phyloP scores from a whole-genome alignment of 2,888 invertebrate species.

The Macrosoma leucophasiata region DNA sequence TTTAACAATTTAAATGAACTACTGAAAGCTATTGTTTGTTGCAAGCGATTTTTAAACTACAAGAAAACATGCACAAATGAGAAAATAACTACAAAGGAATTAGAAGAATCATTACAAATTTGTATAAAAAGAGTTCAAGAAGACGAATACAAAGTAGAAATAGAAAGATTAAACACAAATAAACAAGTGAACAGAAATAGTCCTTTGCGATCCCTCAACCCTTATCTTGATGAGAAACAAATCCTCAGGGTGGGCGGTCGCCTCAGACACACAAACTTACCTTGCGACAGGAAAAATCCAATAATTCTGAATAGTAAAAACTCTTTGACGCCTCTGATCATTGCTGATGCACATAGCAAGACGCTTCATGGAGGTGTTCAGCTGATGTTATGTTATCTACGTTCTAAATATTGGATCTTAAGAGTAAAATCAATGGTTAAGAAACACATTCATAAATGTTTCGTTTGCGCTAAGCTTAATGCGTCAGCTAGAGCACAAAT shows the following conservation, averaged over 20 bases:
- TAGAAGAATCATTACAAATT: constrained; percentile 12
- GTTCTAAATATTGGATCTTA: constrained; percentile 10
- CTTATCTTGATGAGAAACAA: constrained; percentile 1
- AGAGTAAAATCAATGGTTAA: constrained; percentile 1
- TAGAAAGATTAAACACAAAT: constrained; percentile 3
- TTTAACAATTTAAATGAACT: constrained; percentile 1
- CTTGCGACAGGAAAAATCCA: constrained; percentile 17
- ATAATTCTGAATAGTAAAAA: constrained; percentile 23
- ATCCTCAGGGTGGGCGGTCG: constrained; percentile 4
- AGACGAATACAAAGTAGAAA: constrained; percentile 11
- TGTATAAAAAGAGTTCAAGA: constrained; percentile 21
- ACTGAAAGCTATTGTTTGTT: background rate
- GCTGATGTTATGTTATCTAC: constrained; percentile 3
- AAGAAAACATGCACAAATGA: constrained; percentile 2
- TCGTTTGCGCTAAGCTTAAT: background rate
- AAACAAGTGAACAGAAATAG: background rate
- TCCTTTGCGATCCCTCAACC: background rate
- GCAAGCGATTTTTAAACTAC: constrained; percentile 1
- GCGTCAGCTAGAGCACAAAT: background rate
- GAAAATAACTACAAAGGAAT: no score
- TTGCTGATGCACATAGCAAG: constrained; percentile 13
- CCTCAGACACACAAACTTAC: constrained; percentile 1
- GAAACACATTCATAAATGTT: constrained; percentile 1
- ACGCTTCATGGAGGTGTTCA: constrained; percentile 2
- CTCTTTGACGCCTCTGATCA: constrained; percentile 17